These are phyloP conservation scores for Chromis chromis DNA, from an alignment of 2,797 vertebrate species.

Conservation along the genomic window DNA sequence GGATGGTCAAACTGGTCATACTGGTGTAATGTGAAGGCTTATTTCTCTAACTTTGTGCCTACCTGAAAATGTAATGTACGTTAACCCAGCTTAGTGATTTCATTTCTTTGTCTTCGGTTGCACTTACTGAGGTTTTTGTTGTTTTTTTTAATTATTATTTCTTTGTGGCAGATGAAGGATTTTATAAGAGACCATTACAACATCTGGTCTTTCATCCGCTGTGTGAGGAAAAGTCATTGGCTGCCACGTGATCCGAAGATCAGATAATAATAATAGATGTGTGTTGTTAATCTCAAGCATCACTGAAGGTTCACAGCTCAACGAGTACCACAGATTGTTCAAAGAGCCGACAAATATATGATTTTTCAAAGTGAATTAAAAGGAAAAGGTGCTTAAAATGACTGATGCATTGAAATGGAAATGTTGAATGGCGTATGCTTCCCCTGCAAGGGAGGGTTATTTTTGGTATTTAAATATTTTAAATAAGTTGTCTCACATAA, in stretches of 20 bases:
- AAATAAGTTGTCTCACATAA: slow-evolving; percentile 31
- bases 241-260: slow-evolving; percentile 46
- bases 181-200: slow-evolving; percentile 50
- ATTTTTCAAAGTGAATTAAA: slow-evolving; percentile 71
- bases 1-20: slow-evolving; percentile 66
- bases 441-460: slow-evolving; percentile 43
- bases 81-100: slow-evolving; percentile 67
- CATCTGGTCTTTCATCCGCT: slow-evolving; percentile 59
- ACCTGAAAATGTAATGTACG: slow-evolving; percentile 77
- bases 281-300: slow-evolving; percentile 64
- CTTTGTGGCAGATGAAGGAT: slow-evolving; percentile 60
- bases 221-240: slow-evolving; percentile 48
- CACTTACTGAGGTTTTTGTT: slow-evolving; percentile 35
- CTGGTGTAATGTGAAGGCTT: slow-evolving; percentile 70
- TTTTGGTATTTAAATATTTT: slow-evolving; percentile 55
- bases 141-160: background rate
- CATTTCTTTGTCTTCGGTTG: slow-evolving; percentile 70
- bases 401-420: slow-evolving; percentile 47
- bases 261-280: slow-evolving; percentile 57
- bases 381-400: slow-evolving; percentile 63
- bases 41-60: slow-evolving; percentile 80
- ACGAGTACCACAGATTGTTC: slow-evolving; percentile 57
- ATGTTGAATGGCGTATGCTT: slow-evolving; percentile 51
- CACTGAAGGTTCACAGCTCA: slow-evolving; percentile 42
- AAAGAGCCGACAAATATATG: slow-evolving; percentile 55